Conservation (phyloP, 2,113 vertebrate species). For the Aphyosemion australe region DNA sequence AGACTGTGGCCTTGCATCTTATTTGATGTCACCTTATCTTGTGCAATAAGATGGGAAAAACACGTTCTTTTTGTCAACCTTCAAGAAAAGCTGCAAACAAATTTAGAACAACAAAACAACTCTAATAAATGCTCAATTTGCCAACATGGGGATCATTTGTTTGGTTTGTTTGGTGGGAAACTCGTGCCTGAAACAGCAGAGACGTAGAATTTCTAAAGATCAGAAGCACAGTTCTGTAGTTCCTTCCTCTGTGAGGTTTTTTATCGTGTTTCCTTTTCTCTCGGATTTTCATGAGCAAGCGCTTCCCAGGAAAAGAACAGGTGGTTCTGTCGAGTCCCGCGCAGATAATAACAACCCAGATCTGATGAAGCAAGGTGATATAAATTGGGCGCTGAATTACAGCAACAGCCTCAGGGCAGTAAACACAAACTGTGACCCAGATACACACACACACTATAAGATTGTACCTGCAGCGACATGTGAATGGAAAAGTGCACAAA, state of each 20-base stretch:
- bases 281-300: conserved; percentile 14
- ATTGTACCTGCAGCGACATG: neutral
- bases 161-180: conserved; percentile 65
- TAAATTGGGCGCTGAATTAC: conserved; percentile 54
- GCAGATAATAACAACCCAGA: conserved; percentile 47
- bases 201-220: conserved; percentile 60
- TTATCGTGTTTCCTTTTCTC: neutral
- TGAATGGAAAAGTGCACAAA: neutral
- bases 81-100: conserved; percentile 31
- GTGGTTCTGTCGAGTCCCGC: conserved; percentile 22
- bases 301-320: conserved; percentile 34
- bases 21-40: conserved; percentile 58
- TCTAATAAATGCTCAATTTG: conserved; percentile 73
- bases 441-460: conserved; percentile 8
- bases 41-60: conserved; percentile 3
- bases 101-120: conserved; percentile 31
- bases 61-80: conserved; percentile 18
- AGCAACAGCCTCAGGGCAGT: conserved; percentile 31
- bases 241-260: conserved; percentile 15
- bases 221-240: conserved; percentile 26
- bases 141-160: conserved; percentile 45
- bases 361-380: conserved; percentile 41
- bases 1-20: conserved; percentile 31
- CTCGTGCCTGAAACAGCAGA: conserved; percentile 54
- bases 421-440: conserved; percentile 30